Conservation (phyloP, 2,113 vertebrate species). For the Nesogale talazaci region DNA sequence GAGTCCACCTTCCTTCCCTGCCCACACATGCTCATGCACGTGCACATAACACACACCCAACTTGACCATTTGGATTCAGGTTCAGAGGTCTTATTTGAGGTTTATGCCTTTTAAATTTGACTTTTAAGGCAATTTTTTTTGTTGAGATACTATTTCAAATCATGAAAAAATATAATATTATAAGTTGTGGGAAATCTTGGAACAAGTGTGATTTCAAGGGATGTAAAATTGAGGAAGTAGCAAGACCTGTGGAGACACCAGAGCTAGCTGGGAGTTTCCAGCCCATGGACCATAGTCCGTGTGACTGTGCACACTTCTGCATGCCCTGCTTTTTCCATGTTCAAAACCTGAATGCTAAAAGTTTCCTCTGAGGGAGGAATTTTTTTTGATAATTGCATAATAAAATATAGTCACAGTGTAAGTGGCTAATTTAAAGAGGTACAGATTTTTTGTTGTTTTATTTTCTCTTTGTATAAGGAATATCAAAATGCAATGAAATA, state of each 20-base stretch:
- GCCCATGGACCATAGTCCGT: not conserved
- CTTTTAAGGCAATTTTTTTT: not conserved
- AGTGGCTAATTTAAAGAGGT: not conserved
- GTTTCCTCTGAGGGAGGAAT: not conserved
- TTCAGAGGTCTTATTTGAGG: not conserved
- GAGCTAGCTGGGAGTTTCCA: not conserved
- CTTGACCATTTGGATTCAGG: not conserved
- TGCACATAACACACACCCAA: not conserved
- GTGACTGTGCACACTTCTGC: not conserved
- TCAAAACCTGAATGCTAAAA: not conserved
- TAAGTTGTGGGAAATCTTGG: not conserved
- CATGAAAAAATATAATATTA: not conserved
- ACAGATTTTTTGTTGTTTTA: not conserved
- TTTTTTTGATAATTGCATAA: not conserved
- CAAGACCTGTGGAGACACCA: not conserved
- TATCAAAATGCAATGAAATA: not conserved
- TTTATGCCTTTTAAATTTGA: not conserved
- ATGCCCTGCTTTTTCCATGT: not conserved
- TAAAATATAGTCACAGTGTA: not conserved
- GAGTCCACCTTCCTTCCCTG: too few species aligned
- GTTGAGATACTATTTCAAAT: slow-evolving; percentile 40
- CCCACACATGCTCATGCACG: too few species aligned
- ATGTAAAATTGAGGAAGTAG: not conserved
- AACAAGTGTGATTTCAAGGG: not conserved
- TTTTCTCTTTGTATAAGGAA: slow-evolving; percentile 1